Conservation (phyloP, 2,113 vertebrate species). For the Python bivittatus region DNA sequence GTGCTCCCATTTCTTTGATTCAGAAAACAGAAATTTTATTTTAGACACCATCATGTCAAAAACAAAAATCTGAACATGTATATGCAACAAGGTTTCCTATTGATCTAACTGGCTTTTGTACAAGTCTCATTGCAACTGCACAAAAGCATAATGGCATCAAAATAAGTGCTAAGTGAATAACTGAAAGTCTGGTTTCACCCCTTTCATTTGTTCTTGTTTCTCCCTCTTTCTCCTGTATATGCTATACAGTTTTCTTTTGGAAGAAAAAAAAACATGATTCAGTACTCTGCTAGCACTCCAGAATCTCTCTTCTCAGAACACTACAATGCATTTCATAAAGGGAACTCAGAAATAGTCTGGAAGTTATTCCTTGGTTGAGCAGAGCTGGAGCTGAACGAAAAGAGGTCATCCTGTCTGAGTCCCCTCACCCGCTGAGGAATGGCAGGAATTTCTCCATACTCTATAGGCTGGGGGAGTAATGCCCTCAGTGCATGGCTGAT, state of each 20-base stretch:
- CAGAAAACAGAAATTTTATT: not conserved
- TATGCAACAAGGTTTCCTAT: not conserved
- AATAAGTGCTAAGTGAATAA: not conserved
- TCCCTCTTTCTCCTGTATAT: not conserved
- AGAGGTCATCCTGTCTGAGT: conserved; percentile 56
- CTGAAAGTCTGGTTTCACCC: not conserved
- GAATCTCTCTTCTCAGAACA: not conserved
- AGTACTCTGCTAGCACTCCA: conserved; percentile 11
- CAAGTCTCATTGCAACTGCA: not conserved
- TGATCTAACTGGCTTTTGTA: not conserved
- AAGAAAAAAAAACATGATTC: conserved; percentile 16
- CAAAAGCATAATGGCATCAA: not conserved
- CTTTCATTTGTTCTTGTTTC: not conserved
- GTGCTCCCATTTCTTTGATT: not conserved
- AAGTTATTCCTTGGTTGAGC: conserved; percentile 33
- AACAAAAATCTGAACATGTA: not conserved
- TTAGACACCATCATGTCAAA: conserved; percentile 1
- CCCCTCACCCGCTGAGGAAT: conserved; percentile 63
- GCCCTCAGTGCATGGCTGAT: not conserved
- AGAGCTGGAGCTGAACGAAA: conserved; percentile 61
- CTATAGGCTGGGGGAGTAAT: conserved; percentile 45
- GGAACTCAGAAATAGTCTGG: conserved; percentile 24
- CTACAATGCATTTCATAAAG: not conserved
- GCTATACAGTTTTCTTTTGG: conserved; percentile 5
- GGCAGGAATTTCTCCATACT: conserved; percentile 65